Evolutionary conservation across 2,888 invertebrate genomes (phyloP).

Genomic region (Monopis laevigella): DNA sequence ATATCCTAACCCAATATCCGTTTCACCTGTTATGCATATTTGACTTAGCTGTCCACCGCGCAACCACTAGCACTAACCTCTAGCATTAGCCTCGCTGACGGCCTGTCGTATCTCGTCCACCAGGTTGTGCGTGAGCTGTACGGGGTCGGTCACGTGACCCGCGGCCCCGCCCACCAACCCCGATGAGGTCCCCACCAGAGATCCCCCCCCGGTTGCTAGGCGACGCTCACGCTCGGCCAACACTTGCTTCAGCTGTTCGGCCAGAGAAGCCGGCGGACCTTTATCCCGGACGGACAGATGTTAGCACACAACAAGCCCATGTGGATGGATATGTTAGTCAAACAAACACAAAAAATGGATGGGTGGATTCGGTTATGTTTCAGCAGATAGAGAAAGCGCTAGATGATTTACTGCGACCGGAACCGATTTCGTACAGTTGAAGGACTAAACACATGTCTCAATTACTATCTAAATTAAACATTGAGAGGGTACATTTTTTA

Average conservation of each 20-base stretch:
- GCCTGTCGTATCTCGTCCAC: conserved; percentile 90
- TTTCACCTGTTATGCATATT: too few species aligned
- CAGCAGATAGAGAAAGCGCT: too few species aligned
- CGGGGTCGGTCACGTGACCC: conserved; percentile 63
- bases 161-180: conserved; percentile 17
- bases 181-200: conserved; percentile 58
- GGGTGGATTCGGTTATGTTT: too few species aligned
- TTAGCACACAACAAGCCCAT: background rate
- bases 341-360: too few species aligned
- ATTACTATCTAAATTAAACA: too few species aligned
- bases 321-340: background rate
- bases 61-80: conserved; percentile 68
- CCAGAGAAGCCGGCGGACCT: conserved; percentile 81
- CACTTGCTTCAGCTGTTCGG: conserved; percentile 88
- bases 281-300: conserved; percentile 1
- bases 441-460: too few species aligned
- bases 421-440: too few species aligned
- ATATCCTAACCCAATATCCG: too few species aligned
- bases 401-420: too few species aligned
- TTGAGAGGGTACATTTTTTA: too few species aligned
- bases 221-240: conserved; percentile 86
- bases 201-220: conserved; percentile 52
- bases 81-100: conserved; percentile 87
- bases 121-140: conserved; percentile 81
- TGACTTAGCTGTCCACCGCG: too few species aligned